phyloP scores from a whole-genome alignment of 2,888 invertebrate species.

The Eudasyphora cyanicolor region DNA sequence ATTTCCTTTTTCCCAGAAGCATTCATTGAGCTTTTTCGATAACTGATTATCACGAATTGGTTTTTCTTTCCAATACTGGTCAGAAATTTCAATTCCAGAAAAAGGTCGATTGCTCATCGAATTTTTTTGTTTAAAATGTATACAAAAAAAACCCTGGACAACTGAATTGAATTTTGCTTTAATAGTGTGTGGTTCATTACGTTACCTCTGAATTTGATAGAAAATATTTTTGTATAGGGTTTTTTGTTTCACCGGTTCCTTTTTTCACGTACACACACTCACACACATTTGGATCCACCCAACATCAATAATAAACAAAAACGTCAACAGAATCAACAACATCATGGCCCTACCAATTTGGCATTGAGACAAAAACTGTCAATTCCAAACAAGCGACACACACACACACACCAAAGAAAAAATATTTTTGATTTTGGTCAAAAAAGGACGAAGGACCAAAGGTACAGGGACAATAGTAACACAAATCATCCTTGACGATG shows the following conservation, averaged over 20 bases:
- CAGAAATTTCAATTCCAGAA: not conserved
- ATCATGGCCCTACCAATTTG: slow-evolving; percentile 49
- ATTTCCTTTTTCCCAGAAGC: too few species aligned
- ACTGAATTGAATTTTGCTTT: not conserved
- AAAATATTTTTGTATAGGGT: slow-evolving; percentile 47
- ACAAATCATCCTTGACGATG: slow-evolving; percentile 16
- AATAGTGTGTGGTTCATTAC: not conserved
- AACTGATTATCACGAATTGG: too few species aligned
- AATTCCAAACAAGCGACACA: slow-evolving; percentile 41
- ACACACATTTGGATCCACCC: not conserved
- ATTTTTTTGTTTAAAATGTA: not conserved
- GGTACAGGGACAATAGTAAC: not conserved
- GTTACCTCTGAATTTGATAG: not conserved
- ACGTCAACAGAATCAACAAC: slow-evolving; percentile 16
- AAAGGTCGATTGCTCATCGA: not conserved
- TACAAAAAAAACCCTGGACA: not conserved
- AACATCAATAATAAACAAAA: slow-evolving; percentile 4
- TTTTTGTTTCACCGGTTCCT: slow-evolving; percentile 18
- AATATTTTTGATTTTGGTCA: not conserved
- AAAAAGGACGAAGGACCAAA: not conserved
- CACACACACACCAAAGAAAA: not conserved
- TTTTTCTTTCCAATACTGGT: too few species aligned
- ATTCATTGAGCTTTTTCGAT: too few species aligned
- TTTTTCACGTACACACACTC: not conserved
- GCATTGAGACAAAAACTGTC: slow-evolving; percentile 60